phyloP scores from a whole-genome alignment of 2,888 invertebrate genomes.

The Lithosia quadra region DNA sequence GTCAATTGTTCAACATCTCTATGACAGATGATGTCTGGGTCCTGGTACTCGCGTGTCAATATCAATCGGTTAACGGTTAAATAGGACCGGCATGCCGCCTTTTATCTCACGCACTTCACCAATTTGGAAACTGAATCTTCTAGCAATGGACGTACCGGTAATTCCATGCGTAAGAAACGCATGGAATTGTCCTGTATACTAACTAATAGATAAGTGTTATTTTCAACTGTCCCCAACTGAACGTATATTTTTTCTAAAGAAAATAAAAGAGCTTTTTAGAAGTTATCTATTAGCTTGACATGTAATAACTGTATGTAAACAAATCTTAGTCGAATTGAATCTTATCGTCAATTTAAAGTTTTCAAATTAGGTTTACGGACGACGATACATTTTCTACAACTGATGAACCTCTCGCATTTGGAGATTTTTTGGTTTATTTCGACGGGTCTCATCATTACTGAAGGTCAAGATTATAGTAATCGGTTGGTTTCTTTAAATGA shows the following conservation, averaged over 20 bases:
- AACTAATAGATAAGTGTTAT: too few relatives aligned
- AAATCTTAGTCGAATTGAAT: too few relatives aligned
- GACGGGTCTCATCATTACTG: too few relatives aligned
- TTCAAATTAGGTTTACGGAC: neutral
- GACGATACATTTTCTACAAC: neutral
- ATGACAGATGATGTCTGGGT: conserved; percentile 24
- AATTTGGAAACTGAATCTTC: conserved; percentile 25
- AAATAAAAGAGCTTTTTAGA: too few relatives aligned
- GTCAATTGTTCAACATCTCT: conserved; percentile 28
- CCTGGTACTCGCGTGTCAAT: conserved; percentile 37
- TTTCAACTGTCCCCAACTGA: too few relatives aligned
- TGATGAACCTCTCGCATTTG: neutral
- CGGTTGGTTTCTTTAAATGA: too few relatives aligned
- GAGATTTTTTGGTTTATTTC: too few relatives aligned
- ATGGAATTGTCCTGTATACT: neutral
- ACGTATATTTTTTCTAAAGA: too few relatives aligned
- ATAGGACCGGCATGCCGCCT: conserved; percentile 36
- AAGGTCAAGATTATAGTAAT: too few relatives aligned
- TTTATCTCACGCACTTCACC: conserved; percentile 42
- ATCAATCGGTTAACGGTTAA: conserved; percentile 35
- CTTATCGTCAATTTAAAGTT: too few relatives aligned
- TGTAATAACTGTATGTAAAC: too few relatives aligned
- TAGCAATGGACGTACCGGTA: neutral
- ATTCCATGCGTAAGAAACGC: neutral
- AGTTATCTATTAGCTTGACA: too few relatives aligned